phyloP scores from a whole-genome alignment of 2,113 vertebrate genomes.

The Hypocryptadius cinnamomeus region DNA sequence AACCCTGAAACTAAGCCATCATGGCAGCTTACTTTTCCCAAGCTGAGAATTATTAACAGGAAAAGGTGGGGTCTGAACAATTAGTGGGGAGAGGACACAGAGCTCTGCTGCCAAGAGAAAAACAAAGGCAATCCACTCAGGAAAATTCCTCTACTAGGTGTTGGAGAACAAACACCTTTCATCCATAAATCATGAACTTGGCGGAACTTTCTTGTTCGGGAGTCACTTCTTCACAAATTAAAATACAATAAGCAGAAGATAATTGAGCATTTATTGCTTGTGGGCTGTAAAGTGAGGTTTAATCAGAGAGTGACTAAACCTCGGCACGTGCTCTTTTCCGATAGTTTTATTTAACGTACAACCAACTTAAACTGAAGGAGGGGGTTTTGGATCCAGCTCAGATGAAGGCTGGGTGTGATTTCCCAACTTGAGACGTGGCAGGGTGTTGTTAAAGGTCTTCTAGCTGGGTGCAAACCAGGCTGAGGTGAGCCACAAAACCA shows the following conservation, averaged over 20 bases:
- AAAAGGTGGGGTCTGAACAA: not conserved
- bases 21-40: not conserved
- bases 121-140: not conserved
- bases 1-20: not conserved
- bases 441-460: not conserved
- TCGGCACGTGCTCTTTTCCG: conserved; percentile 5
- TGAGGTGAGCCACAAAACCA: not conserved
- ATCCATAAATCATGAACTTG: conserved; percentile 38
- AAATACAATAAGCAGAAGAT: conserved; percentile 68
- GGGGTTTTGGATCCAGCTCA: not conserved
- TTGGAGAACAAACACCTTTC: not conserved
- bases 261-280: conserved; percentile 69
- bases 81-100: rapidly evolving
- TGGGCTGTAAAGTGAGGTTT: conserved; percentile 57
- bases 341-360: conserved; percentile 33
- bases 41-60: not conserved
- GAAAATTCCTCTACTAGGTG: not conserved
- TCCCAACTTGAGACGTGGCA: not conserved
- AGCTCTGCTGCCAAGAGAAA: not conserved
- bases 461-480: not conserved
- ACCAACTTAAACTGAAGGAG: not conserved
- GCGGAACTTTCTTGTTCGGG: conserved; percentile 21
- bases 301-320: conserved; percentile 58
- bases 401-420: not conserved
- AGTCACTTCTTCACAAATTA: conserved; percentile 65